Conservation (phyloP, 2,797 vertebrate genomes). For the Coendou prehensilis region DNA sequence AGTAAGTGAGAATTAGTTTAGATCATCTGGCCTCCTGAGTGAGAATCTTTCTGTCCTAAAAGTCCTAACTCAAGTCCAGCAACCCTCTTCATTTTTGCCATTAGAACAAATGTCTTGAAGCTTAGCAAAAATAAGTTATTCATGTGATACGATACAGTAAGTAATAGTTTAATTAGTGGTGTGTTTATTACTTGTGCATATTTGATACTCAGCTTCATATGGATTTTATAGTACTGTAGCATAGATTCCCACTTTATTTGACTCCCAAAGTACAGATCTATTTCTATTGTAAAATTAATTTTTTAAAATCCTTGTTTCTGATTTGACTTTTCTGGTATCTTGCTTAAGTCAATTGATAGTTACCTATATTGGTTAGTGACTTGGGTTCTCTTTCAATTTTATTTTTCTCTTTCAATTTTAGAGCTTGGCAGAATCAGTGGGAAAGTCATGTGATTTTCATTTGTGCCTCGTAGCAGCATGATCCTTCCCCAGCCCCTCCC, state of each 20-base stretch:
- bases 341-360: slow-evolving; percentile 37
- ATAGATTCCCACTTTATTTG: slow-evolving; percentile 11
- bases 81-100: background rate
- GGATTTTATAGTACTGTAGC: slow-evolving; percentile 1
- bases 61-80: background rate
- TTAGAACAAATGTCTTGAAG: slow-evolving; percentile 13
- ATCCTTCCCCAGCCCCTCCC: background rate
- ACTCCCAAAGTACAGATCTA: background rate
- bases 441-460: slow-evolving; percentile 57
- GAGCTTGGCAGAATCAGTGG: slow-evolving; percentile 77
- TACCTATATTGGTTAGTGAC: slow-evolving; percentile 27
- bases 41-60: background rate
- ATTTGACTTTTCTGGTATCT: slow-evolving; percentile 33
- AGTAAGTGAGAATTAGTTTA: slow-evolving; percentile 8
- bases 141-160: background rate
- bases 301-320: background rate
- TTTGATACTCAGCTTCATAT: background rate
- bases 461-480: slow-evolving; percentile 74
- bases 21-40: background rate
- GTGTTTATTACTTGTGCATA: background rate
- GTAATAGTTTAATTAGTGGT: background rate
- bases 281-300: background rate
- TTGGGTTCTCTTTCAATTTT: slow-evolving; percentile 43
- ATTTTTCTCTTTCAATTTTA: slow-evolving; percentile 66
- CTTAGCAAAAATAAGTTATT: slow-evolving; percentile 25